Conservation (phyloP, 1,140 invertebrate genomes). For the Acromyrmex charruanus region DNA sequence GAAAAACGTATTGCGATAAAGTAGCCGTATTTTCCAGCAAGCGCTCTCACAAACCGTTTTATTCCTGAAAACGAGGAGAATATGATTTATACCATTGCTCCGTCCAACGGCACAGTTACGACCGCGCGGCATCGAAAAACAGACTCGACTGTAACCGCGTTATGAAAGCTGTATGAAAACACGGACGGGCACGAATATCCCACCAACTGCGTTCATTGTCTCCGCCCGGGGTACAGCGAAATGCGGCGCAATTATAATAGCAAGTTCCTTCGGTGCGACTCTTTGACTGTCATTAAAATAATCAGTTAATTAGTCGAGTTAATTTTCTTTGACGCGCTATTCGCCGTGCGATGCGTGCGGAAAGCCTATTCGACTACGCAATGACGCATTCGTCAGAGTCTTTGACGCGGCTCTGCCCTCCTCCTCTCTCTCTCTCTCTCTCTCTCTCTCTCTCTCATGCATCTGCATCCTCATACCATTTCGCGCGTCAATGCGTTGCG, state of each 20-base stretch:
- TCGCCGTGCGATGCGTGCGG: background rate
- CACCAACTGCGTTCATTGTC: conserved; percentile 21
- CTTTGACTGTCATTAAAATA: conserved; percentile 62
- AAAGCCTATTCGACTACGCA: conserved; percentile 1
- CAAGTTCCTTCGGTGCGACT: conserved; percentile 7
- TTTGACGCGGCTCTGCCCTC: conserved; percentile 30
- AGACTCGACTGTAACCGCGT: conserved; percentile 12
- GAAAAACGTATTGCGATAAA: conserved; percentile 17
- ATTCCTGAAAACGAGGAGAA: conserved; percentile 25
- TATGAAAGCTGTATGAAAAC: conserved; percentile 39
- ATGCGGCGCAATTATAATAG: conserved; percentile 49
- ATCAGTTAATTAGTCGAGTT: conserved; percentile 29
- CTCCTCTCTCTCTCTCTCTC: background rate
- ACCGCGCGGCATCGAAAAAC: conserved; percentile 9
- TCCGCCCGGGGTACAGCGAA: background rate
- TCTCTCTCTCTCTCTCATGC: conserved; percentile 10
- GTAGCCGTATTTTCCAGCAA: conserved; percentile 1
- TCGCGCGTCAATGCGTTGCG: conserved; percentile 50
- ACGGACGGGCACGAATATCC: background rate
- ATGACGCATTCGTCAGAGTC: conserved; percentile 29
- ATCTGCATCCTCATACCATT: conserved; percentile 48
- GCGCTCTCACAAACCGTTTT: background rate
- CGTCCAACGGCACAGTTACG: background rate
- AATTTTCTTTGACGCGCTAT: background rate
- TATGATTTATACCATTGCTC: conserved; percentile 39